A percentile compares a stretch with the other conserved stretches of the same genome.
phyloP scores from a whole-genome alignment of 2,888 invertebrate species.

The Microlaimidae sp. region DNA sequence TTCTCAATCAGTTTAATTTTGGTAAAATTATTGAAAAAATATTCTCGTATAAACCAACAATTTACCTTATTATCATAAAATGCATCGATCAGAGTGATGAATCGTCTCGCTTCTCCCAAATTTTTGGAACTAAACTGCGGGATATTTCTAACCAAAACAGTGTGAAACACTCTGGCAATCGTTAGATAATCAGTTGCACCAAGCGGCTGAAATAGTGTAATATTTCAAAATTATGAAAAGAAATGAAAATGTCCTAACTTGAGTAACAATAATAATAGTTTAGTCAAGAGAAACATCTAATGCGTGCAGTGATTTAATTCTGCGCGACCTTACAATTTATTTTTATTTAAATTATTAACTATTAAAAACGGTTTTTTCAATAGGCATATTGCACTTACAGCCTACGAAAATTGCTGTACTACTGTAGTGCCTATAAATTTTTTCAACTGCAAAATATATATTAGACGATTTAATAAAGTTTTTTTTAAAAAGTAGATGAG shows the following conservation, averaged over 20 bases:
- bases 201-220: slow-evolving; percentile 54
- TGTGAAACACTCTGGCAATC: slow-evolving; percentile 80
- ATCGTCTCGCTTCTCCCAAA: slow-evolving; percentile 73
- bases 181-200: slow-evolving; percentile 88
- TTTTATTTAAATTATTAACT: too few species aligned
- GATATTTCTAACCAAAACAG: slow-evolving; percentile 71
- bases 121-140: slow-evolving; percentile 60
- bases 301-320: background rate
- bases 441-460: too few species aligned
- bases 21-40: background rate
- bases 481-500: too few species aligned
- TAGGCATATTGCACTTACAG: too few species aligned
- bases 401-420: too few species aligned
- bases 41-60: too few species aligned
- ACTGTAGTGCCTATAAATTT: too few species aligned
- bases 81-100: slow-evolving; percentile 89
- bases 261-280: background rate
- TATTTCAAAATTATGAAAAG: slow-evolving; percentile 12
- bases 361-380: too few species aligned
- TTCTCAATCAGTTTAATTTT: slow-evolving; percentile 42
- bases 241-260: slow-evolving; percentile 2
- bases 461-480: too few species aligned
- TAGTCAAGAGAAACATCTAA: slow-evolving; percentile 1
- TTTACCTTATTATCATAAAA: slow-evolving; percentile 74
- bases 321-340: too few species aligned